A percentile compares a stretch with the other conserved stretches of the same genome.
phyloP scores from a whole-genome alignment of 2,797 vertebrate genomes.

The Takifugu ocellatus region DNA sequence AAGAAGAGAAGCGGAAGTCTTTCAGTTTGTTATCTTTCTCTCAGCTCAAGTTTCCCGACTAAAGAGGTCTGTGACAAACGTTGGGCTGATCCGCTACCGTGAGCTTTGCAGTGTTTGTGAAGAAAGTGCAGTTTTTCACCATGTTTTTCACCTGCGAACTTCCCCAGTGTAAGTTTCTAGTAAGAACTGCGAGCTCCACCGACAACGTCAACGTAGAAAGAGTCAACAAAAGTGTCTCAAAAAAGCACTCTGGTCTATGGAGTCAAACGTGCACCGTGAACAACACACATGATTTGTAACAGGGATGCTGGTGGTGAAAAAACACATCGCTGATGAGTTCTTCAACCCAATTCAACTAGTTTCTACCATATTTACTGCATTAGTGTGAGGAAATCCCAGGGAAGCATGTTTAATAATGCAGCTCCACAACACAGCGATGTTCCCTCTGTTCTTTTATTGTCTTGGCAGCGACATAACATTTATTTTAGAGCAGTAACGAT shows the following conservation, averaged over 20 bases:
- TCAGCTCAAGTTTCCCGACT: slow-evolving; percentile 38
- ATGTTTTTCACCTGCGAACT: slow-evolving; percentile 10
- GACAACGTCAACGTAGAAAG: background rate
- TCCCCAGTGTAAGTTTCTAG: slow-evolving; percentile 5
- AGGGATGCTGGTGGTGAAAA: too few relatives aligned
- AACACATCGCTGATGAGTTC: too few relatives aligned
- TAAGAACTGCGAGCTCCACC: slow-evolving; percentile 3
- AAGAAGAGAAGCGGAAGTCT: slow-evolving; percentile 67
- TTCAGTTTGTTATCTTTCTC: slow-evolving; percentile 44
- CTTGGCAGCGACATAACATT: background rate
- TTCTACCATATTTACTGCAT: too few relatives aligned
- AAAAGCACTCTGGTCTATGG: background rate
- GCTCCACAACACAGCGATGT: background rate
- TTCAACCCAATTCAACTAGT: too few relatives aligned
- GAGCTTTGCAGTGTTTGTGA: slow-evolving; percentile 21
- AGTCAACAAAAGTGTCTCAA: background rate
- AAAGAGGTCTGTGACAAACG: slow-evolving; percentile 36
- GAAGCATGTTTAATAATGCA: background rate
- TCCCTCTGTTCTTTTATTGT: background rate
- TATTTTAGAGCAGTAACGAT: too few relatives aligned
- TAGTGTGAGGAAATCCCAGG: background rate
- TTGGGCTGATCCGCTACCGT: slow-evolving; percentile 14
- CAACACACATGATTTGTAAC: slow-evolving; percentile 1
- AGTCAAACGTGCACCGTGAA: slow-evolving; percentile 16
- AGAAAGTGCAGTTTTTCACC: slow-evolving; percentile 8